Evolutionary conservation across 2,113 vertebrate genomes (phyloP).

Genomic region (Riparia riparia): DNA sequence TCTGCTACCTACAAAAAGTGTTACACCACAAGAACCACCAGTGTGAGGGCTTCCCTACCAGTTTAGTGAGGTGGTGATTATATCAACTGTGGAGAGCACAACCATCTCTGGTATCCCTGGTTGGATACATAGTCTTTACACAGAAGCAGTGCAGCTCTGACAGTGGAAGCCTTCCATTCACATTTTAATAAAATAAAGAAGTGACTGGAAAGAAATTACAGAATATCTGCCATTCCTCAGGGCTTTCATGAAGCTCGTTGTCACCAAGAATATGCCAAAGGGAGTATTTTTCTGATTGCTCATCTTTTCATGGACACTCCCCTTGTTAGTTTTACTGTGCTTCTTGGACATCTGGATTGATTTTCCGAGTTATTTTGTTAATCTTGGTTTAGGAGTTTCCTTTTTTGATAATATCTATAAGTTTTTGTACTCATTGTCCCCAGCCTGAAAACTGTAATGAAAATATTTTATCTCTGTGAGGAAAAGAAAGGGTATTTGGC

Average conservation of each 20-base stretch:
- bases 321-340: background rate
- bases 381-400: background rate
- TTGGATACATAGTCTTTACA: accelerated
- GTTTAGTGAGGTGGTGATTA: accelerated
- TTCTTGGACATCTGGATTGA: background rate
- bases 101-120: background rate
- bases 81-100: background rate
- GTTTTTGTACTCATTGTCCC: background rate
- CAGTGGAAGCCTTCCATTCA: background rate
- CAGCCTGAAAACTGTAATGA: background rate
- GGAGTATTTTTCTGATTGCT: background rate
- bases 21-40: background rate
- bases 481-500: background rate
- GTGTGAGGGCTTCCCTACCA: background rate
- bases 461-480: background rate
- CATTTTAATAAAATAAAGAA: background rate
- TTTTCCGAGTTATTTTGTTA: background rate
- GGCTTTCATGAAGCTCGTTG: background rate
- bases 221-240: background rate
- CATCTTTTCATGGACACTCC: background rate
- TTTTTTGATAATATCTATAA: background rate
- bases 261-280: background rate
- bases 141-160: background rate
- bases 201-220: background rate
- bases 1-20: accelerated